Base-by-base conservation (phyloP, 92 coral and sea anemone species). In the Palythoa caribaeorum region DNA sequence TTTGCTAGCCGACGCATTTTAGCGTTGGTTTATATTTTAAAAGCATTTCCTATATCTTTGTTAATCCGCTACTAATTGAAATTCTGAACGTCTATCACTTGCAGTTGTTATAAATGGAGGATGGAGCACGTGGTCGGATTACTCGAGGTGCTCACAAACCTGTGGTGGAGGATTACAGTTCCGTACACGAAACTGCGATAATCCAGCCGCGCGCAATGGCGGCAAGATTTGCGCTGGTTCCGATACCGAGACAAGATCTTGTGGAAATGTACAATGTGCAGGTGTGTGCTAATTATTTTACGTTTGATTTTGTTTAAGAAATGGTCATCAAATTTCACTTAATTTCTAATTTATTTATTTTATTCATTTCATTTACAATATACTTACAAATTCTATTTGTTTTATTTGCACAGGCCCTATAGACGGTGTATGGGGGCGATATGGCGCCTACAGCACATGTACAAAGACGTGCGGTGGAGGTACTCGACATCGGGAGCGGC, bases 391-490 rank as follows among this genome's bases (percentile, higher is more conserved):
- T 14, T 8, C 15, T 59, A 59, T 59, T 12, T 68, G 2, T 37
- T 72, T 6, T 72, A 13, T 73, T 11, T 17, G 1, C 38, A 17
- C 28, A 73, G 78, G 78, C 16, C 78, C 78, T 11, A 11, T 73
- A 39, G 78, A 73, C 20, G 78, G 78, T 47, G 53, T 40, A 40
- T 73, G 78, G 78, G 12, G 55, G 8, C 3, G 12, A 3, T 73
- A 11, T 28, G 54, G 78, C 0, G 8, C 78, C 9, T 73, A 39
- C 28, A 73, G 78, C 28, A 55, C 57, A 39, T 73, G 78, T 12
- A 73, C 78, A 39, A 73, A 73, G 55, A 39, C 78, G 21, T 73
- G 78, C 20, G 78, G 78, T 0, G 78, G 55, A 17, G 78, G 78
- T 15, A 44, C 78, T 11, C 78, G 36, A 4, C 16, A 38, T 73